phyloP scores from a whole-genome alignment of 2,888 invertebrate species.

The Drosophila affinis region DNA sequence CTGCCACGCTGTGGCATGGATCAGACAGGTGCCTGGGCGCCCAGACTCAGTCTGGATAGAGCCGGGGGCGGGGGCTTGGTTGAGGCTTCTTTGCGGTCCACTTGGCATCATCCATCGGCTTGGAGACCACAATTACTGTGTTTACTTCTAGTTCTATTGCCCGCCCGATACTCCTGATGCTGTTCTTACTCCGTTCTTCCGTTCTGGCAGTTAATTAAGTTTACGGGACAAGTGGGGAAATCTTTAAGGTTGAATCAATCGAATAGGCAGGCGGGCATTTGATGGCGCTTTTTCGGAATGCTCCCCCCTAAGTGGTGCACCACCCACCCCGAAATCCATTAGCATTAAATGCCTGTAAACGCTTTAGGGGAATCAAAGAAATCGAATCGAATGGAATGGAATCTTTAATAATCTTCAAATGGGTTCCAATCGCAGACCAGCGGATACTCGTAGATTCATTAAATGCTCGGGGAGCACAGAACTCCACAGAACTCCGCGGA shows the following conservation, averaged over 20 bases:
- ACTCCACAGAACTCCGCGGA: neutral
- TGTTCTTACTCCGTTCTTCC: neutral
- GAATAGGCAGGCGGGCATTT: neutral
- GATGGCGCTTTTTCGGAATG: no score
- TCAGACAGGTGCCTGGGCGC: slow-evolving; percentile 10
- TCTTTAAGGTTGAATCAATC: neutral
- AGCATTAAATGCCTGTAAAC: slow-evolving; percentile 62
- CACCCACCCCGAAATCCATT: slow-evolving; percentile 50
- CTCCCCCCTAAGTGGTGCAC: neutral
- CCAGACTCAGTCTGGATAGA: slow-evolving; percentile 17
- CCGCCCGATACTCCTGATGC: neutral
- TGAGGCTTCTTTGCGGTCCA: slow-evolving; percentile 51
- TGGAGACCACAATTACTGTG: slow-evolving; percentile 54
- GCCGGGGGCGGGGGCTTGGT: neutral
- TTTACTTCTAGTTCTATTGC: slow-evolving; percentile 56
- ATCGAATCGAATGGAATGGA: slow-evolving; percentile 7
- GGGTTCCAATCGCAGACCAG: slow-evolving; percentile 46
- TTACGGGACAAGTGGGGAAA: neutral
- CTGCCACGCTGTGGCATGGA: slow-evolving; percentile 8
- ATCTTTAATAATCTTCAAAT: slow-evolving; percentile 24
- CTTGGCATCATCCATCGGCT: slow-evolving; percentile 38
- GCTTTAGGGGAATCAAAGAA: slow-evolving; percentile 1
- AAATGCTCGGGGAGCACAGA: slow-evolving; percentile 50
- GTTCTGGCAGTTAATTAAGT: slow-evolving; percentile 5
- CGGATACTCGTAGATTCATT: slow-evolving; percentile 71